phyloP scores from a whole-genome alignment of 2,113 vertebrate species.

The Cnemophilus loriae region DNA sequence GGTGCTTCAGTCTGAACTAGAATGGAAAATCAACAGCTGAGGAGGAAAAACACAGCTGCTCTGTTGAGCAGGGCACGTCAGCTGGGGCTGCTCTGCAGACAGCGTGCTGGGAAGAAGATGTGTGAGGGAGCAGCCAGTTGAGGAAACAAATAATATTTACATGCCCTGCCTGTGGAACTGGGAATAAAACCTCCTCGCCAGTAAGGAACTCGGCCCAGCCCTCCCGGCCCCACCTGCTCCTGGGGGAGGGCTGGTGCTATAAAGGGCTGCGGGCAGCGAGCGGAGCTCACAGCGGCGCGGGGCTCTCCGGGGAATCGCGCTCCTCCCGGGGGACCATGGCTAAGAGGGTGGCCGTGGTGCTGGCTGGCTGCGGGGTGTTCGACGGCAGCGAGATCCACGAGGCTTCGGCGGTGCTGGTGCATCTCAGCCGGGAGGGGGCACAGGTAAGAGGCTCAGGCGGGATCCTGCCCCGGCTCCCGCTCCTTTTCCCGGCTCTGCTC shows the following conservation, averaged over 20 bases:
- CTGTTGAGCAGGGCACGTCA: background rate
- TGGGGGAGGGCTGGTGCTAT: background rate
- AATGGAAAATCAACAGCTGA: background rate
- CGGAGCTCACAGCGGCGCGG: background rate
- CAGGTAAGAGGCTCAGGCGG: slow-evolving; percentile 68
- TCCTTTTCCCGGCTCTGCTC: background rate
- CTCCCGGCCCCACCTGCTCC: background rate
- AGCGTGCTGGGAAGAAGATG: background rate
- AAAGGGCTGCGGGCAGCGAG: background rate
- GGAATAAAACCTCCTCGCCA: slow-evolving; percentile 2
- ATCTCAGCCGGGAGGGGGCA: slow-evolving; percentile 82
- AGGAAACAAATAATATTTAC: slow-evolving; percentile 43
- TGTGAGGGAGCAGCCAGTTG: background rate
- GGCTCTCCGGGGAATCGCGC: background rate
- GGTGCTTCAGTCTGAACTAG: background rate
- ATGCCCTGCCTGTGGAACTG: background rate
- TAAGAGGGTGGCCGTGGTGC: slow-evolving; percentile 80
- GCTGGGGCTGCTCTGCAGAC: background rate
- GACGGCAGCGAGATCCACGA: slow-evolving; percentile 86
- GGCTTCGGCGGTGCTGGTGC: slow-evolving; percentile 81
- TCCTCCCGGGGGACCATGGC: slow-evolving; percentile 47
- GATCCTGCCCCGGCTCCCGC: background rate
- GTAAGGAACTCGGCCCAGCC: background rate
- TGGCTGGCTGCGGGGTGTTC: slow-evolving; percentile 84
- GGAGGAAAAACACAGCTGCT: slow-evolving; percentile 11